Base-by-base conservation (phyloP, 2,113 vertebrate genomes). In the Pterophyllum scalare region DNA sequence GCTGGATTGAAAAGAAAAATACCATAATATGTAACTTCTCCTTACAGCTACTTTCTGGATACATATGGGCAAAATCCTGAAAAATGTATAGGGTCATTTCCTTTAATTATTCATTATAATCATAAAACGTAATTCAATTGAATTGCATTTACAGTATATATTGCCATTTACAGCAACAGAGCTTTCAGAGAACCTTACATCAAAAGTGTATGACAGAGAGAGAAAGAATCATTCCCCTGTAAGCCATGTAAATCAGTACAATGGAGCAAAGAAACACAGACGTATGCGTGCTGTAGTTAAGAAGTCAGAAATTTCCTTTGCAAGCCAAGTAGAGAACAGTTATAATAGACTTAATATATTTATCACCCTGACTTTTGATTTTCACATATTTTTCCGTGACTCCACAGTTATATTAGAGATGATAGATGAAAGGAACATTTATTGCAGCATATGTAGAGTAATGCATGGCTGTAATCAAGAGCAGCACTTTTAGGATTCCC, bases 61-160 rank as follows among this genome's bases (percentile, higher is more conserved):
- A 28, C 17, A 52, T 31, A 52, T 52, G 24, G 24, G 4, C 65
- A 52, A 52, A 20, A 72, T 0, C 12, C 0, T 0, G 17, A 20
- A 70, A 70, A 52, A 6, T 9, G 2, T 2, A 52, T 19, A 52
- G 46, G 5, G 46, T 19, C 15, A 1, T 52, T 52, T 12, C 19
- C 65, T 70, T 70, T 70, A 52, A 52, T 31, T 70, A 52, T 49
- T 0, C 40, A 49, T 70, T 12, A 28, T 1, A 0, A 8, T 31
- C 65, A 72, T 52, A 17, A 43, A 20, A 11, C 13, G 5, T 70
- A 52, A 70, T 52, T 11, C 0, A 70, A 4, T 52, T 70, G 28
- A 1, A 31, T 31, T 70, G 43, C 3, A 49, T 46, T 70, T 28
- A n/a, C n/a, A n/a, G n/a, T n/a, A 70, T 49, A 49, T 49, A 4